Evolutionary conservation across 2,888 invertebrate species (phyloP), one percentile per base, ranked within the genome.

Genomic region (Xanthia togata): DNA sequence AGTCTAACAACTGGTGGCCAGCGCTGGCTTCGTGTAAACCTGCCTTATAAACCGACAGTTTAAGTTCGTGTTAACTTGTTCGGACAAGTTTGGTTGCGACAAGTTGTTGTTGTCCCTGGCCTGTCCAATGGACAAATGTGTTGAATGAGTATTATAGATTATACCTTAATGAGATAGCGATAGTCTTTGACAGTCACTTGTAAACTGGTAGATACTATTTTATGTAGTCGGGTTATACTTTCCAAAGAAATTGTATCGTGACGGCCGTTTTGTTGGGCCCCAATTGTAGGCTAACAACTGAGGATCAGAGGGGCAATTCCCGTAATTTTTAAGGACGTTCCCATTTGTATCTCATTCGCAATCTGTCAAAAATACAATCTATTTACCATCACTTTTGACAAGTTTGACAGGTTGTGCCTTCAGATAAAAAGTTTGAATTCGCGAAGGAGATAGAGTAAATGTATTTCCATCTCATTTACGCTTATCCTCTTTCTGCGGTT

Each of bases 51-150:
- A 72, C 26, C 70, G 64, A 81, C 72, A 69, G 85, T 76, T 82
- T 76, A 84, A 82, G 76, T 82, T 73, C 63, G 71, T 68, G 85
- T 82, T 73, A 81, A 83, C 85, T 82, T 82, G 76, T 76, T 70
- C 69, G 12, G 65, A 59, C 65, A 82, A 82, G 85, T 82, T 84
- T 69, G 57, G 23, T 59, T 9, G 82, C 70, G 81, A 82, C 81
- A 81, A 62, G 69, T 76, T 82, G 81, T 76, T 82, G 81, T 81
- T 75, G 63, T 83, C 76, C 81, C 67, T 63, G 41, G 57, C 62
- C 26, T 70, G 70, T 23, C 80, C 57, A 38, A 38, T 74, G 5
- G 65, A 68, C 20, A 57, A 62, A 63, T 80, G 44, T 35, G 35
- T 60, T 60, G 5, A 41, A 50, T 26, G 38, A 41, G 41, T 41